These are phyloP conservation scores for Siniperca scherzeri DNA, from an alignment of 2,797 vertebrate genomes.

Conservation along the genomic window DNA sequence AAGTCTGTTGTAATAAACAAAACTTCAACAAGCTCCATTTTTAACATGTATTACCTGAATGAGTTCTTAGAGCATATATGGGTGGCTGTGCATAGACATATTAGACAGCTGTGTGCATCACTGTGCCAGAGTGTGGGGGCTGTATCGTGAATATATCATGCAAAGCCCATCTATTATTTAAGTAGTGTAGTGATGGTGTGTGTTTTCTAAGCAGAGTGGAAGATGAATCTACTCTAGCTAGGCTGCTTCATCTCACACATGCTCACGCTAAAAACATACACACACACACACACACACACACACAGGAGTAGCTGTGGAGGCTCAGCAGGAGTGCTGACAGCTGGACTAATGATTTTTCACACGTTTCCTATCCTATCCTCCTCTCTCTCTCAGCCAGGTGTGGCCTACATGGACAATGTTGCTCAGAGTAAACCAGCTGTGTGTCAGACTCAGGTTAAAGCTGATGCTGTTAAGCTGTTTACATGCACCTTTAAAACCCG, in stretches of 20 bases:
- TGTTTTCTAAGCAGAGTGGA: constrained; percentile 51
- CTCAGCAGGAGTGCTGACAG: constrained; percentile 72
- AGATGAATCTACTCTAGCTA: constrained; percentile 45
- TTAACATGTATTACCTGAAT: background rate
- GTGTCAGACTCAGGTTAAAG: constrained; percentile 55
- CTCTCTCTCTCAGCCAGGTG: constrained; percentile 50
- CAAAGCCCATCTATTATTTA: constrained; percentile 66
- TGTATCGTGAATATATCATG: constrained; percentile 57
- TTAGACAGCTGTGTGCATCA: constrained; percentile 19
- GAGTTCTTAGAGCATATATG: background rate
- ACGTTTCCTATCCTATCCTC: constrained; percentile 1
- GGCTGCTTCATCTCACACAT: constrained; percentile 58
- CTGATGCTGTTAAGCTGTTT: constrained; percentile 71
- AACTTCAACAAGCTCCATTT: background rate
- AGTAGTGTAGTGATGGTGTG: constrained; percentile 30
- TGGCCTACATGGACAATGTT: constrained; percentile 33
- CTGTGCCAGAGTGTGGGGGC: background rate
- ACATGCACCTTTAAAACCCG: constrained; percentile 55
- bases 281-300: constrained; percentile 29
- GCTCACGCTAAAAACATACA: constrained; percentile 43
- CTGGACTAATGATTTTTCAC: constrained; percentile 67
- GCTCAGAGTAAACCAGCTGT: constrained; percentile 59
- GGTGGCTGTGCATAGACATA: background rate
- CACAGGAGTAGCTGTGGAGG: constrained; percentile 25
- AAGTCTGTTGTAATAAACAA: background rate